Conservation (phyloP, 2,113 vertebrate species). For the Perca fluviatilis region DNA sequence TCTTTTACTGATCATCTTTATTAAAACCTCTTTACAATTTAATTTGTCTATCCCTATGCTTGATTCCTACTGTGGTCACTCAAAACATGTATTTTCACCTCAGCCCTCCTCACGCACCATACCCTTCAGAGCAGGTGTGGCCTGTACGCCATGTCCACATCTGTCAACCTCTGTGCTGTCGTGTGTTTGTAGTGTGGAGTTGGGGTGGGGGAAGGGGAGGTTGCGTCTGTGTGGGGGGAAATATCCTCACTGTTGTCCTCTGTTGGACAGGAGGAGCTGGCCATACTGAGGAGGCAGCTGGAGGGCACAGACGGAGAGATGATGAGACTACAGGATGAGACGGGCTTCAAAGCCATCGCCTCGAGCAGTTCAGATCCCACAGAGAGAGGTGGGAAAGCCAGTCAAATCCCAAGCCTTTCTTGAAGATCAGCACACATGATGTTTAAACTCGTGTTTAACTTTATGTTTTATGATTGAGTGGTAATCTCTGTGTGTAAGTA, state of each 20-base stretch:
- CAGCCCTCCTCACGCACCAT: constrained; percentile 17
- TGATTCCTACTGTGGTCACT: constrained; percentile 28
- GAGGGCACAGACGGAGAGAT: constrained; percentile 91
- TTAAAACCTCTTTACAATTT: constrained; percentile 8
- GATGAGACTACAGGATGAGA: constrained; percentile 89
- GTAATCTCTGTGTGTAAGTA: constrained; percentile 3
- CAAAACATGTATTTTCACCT: constrained; percentile 17
- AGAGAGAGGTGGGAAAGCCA: constrained; percentile 88
- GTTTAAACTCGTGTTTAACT: constrained; percentile 22
- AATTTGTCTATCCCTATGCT: constrained; percentile 17
- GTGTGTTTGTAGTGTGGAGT: constrained; percentile 65
- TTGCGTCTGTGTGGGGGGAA: constrained; percentile 1
- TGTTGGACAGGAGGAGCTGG: constrained; percentile 90
- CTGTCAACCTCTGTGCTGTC: constrained; percentile 68
- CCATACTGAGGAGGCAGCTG: constrained; percentile 89
- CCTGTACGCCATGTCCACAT: constrained; percentile 47
- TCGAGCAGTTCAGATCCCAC: constrained; percentile 82
- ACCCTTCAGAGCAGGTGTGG: constrained; percentile 64
- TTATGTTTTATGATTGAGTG: background rate
- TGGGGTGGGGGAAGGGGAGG: constrained; percentile 5
- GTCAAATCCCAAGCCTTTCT: background rate
- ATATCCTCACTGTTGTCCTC: constrained; percentile 52
- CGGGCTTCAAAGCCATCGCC: constrained; percentile 82
- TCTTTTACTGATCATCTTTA: background rate
- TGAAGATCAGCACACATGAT: constrained; percentile 31